These are phyloP conservation scores for Heliconius melpomene DNA, from an alignment of 1,140 invertebrate genomes.

Conservation along the genomic window DNA sequence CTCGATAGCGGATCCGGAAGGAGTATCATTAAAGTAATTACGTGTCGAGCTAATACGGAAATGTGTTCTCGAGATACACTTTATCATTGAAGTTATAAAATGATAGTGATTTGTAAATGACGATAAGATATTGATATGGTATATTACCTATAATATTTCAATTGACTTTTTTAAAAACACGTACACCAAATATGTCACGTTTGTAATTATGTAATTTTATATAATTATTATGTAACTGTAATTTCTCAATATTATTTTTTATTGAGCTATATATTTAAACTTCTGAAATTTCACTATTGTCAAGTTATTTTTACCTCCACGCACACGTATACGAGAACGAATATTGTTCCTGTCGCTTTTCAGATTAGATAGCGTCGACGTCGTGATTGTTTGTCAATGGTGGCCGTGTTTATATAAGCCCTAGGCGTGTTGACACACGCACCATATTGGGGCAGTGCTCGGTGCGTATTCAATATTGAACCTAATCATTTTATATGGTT, in stretches of 20 bases:
- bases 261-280: too few relatives aligned
- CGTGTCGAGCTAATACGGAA: conserved; percentile 19
- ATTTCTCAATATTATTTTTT: not conserved
- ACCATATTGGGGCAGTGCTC: conserved; percentile 26
- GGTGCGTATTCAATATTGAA: conserved; percentile 18
- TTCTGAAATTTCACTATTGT: not conserved
- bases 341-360: conserved; percentile 51
- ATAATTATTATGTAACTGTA: not conserved
- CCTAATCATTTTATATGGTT: not conserved
- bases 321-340: conserved; percentile 22
- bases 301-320: not conserved
- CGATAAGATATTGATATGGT: not conserved
- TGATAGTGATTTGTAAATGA: conserved; percentile 2
- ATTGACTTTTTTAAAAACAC: not conserved
- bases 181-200: not conserved
- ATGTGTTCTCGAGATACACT: conserved; percentile 22
- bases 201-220: not conserved
- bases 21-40: not conserved
- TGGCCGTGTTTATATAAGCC: conserved; percentile 61
- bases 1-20: not conserved
- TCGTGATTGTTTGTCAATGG: conserved; percentile 56
- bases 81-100: conserved; percentile 31
- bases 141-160: not conserved
- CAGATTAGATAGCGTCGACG: conserved; percentile 69
- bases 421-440: conserved; percentile 51